Conservation (phyloP, 2,113 vertebrate species). For the Madoqua kirkii region DNA sequence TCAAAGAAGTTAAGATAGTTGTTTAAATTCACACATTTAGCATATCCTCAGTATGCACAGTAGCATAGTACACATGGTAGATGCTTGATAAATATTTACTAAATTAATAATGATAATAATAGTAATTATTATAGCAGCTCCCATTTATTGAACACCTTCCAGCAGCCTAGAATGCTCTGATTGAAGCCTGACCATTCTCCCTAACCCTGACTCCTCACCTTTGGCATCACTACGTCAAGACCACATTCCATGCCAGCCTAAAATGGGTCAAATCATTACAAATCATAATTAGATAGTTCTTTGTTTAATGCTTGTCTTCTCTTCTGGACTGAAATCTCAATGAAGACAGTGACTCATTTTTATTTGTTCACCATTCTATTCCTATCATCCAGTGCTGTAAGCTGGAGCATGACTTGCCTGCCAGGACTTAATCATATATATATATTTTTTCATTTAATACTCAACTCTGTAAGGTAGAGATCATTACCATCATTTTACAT, state of each 20-base stretch:
- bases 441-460: not conserved
- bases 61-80: not conserved
- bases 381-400: not conserved
- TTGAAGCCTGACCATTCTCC: not conserved
- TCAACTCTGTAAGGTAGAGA: not conserved
- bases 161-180: not conserved
- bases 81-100: not conserved
- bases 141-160: not conserved
- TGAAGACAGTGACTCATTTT: conserved; percentile 20
- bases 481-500: not conserved
- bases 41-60: not conserved
- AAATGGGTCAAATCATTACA: not conserved
- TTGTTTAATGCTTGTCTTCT: not conserved
- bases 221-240: not conserved
- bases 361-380: not conserved
- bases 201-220: not conserved
- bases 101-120: not conserved
- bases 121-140: not conserved
- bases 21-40: not conserved
- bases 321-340: not conserved
- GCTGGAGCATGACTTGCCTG: not conserved
- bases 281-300: not conserved
- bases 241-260: not conserved
- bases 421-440: not conserved
- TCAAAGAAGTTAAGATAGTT: conserved; percentile 23